phyloP scores from a whole-genome alignment of 2,888 invertebrate species.

The Chymomyza amoena region DNA sequence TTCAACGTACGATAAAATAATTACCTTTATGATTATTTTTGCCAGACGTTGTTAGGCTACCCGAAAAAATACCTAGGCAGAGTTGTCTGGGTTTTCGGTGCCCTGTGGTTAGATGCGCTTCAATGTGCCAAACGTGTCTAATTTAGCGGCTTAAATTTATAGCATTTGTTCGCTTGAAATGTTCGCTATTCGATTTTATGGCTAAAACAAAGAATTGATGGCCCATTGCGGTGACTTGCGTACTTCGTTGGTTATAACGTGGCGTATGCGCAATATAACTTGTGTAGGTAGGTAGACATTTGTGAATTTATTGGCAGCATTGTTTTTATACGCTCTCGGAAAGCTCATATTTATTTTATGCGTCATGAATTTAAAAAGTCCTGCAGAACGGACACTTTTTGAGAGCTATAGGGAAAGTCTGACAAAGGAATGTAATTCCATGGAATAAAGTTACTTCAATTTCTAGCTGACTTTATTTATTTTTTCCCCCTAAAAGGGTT shows the following conservation, averaged over 20 bases:
- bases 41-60: slow-evolving; percentile 2
- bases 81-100: not conserved
- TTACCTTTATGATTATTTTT: slow-evolving; percentile 69
- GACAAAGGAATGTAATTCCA: too few relatives aligned
- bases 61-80: not conserved
- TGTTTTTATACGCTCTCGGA: not conserved
- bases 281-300: not conserved
- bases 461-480: too few relatives aligned
- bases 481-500: too few relatives aligned
- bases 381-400: too few relatives aligned
- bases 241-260: not conserved
- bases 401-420: too few relatives aligned
- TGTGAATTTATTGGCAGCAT: not conserved
- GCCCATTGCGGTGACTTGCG: not conserved
- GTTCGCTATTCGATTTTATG: slow-evolving; percentile 59
- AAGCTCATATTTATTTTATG: not conserved
- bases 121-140: slow-evolving; percentile 61
- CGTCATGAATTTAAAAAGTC: too few relatives aligned
- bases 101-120: not conserved
- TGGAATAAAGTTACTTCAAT: too few relatives aligned
- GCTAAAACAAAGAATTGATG: slow-evolving; percentile 38
- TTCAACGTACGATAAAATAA: slow-evolving; percentile 66
- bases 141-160: slow-evolving; percentile 66
- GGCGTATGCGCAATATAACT: slow-evolving; percentile 8
- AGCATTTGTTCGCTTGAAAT: slow-evolving; percentile 60